Evolutionary conservation across 2,888 invertebrate genomes (phyloP), one percentile per base, ranked within the genome.

Genomic region (Patella pellucida): DNA sequence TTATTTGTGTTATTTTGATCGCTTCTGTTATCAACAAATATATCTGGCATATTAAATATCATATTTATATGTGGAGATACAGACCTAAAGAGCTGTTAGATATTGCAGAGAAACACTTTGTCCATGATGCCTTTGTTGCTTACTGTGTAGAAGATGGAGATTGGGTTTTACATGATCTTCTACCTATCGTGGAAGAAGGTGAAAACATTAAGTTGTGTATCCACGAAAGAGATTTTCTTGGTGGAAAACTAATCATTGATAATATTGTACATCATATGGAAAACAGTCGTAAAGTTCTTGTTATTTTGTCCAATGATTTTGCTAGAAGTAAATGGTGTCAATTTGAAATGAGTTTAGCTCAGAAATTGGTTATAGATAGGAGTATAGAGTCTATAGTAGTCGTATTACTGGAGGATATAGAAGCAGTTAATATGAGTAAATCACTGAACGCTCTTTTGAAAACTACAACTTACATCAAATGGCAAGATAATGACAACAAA

Each of bases 191-290:
- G 12, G 95, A 95, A 87, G 90, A 89, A 0, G 91, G 93, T 12
- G 78, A 81, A 93, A 56, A 74, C 3, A 68, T 82, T 3, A 54
- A 69, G 27, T 51, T 94, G 0, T 95, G 95, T 83, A 90, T 95
- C 7, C 95, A 95, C 80, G 94, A 94, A 85, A 92, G 95, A 68
- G 95, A 95, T 84, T 95, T 95, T 87, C 93, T 94, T 93, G 93
- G 94, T 19, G 95, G 95, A 0, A 91, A 93, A 0, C 93, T 94
- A 3, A 94, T 95, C 76, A 88, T 94, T 78, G 94, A 95, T 85
- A 95, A 95, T 82, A 95, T 95, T 79, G 93, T 94, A 0, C 93
- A 93, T 0, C 93, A 94, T 84, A 94, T 95, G 93, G 94, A 94
- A 82, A 92, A 93, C 1, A 94, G 94, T 0, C 91, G 93, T 23